A percentile compares a stretch with the other conserved stretches of the same genome.
Evolutionary conservation across 1,140 invertebrate species (phyloP).

Genomic region (Stratiolaelaps scimitus): DNA sequence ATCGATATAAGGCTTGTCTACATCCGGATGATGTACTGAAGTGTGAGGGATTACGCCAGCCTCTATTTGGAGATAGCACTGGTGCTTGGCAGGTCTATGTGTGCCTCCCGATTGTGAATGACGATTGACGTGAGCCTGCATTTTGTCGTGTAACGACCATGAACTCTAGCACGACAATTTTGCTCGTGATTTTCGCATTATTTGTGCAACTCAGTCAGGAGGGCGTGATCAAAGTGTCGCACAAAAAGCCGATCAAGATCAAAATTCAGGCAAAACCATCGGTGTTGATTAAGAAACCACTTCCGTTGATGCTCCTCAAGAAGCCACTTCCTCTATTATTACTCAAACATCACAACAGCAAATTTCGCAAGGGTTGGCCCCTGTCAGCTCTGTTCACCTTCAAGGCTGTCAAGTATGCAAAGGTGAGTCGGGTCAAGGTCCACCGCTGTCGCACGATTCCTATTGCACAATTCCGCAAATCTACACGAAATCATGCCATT

Average conservation of each 20-base stretch:
- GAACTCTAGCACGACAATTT: not conserved
- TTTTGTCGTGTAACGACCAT: not conserved
- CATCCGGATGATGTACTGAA: too few species aligned
- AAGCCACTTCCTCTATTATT: not conserved
- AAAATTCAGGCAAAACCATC: conserved; percentile 21
- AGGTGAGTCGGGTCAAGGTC: conserved; percentile 18
- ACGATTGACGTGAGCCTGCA: too few species aligned
- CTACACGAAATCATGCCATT: not conserved
- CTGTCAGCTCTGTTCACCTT: conserved; percentile 18
- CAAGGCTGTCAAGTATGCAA: conserved; percentile 27
- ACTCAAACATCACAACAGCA: not conserved
- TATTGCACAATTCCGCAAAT: conserved; percentile 12
- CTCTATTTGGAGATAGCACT: too few species aligned
- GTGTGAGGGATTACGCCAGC: too few species aligned
- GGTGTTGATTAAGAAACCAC: conserved; percentile 4
- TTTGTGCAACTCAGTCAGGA: not conserved
- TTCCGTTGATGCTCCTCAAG: conserved; percentile 7
- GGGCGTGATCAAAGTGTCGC: conserved; percentile 11
- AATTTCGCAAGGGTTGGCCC: conserved; percentile 5
- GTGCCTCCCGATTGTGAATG: too few species aligned
- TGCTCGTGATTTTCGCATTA: not conserved
- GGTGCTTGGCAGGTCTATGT: too few species aligned
- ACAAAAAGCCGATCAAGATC: conserved; percentile 27
- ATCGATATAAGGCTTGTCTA: too few species aligned
- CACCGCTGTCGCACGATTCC: not conserved